Evolutionary conservation across 2,888 invertebrate genomes (phyloP).

Genomic region (Lasioglossum calceatum): DNA sequence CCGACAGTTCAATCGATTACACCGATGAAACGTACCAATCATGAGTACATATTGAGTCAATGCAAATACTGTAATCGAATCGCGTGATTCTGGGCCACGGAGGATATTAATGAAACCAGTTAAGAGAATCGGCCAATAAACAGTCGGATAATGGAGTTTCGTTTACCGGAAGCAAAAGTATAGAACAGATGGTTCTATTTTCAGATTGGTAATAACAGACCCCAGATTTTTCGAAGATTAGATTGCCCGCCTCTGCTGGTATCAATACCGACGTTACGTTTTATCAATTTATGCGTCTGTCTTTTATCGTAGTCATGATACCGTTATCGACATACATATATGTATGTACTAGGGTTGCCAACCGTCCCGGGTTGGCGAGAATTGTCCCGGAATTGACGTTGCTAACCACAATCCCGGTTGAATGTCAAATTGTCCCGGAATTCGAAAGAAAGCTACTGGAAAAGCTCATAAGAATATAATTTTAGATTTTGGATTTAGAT

Average conservation of each 20-base stretch:
- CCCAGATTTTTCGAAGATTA: background rate
- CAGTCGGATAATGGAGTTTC: background rate
- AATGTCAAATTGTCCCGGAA: too few relatives aligned
- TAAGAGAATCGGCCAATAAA: background rate
- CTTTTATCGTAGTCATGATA: constrained; percentile 27
- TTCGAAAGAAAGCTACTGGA: too few relatives aligned
- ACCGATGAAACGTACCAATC: constrained; percentile 9
- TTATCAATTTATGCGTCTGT: background rate
- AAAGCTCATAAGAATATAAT: too few relatives aligned
- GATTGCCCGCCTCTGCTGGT: background rate
- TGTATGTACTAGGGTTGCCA: too few relatives aligned
- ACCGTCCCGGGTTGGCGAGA: too few relatives aligned
- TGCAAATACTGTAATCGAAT: constrained; percentile 5
- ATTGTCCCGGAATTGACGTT: too few relatives aligned
- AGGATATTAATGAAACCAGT: background rate
- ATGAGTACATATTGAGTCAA: background rate
- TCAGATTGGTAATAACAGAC: background rate
- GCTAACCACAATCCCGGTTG: too few relatives aligned
- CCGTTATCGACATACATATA: constrained; percentile 14
- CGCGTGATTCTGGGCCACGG: background rate
- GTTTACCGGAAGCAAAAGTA: background rate
- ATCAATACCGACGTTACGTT: background rate
- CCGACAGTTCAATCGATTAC: constrained; percentile 28
- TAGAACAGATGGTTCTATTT: background rate
- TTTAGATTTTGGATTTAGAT: too few relatives aligned